Evolutionary conservation across 2,113 vertebrate species (phyloP).

Genomic region (Callocephalon fimbriatum): DNA sequence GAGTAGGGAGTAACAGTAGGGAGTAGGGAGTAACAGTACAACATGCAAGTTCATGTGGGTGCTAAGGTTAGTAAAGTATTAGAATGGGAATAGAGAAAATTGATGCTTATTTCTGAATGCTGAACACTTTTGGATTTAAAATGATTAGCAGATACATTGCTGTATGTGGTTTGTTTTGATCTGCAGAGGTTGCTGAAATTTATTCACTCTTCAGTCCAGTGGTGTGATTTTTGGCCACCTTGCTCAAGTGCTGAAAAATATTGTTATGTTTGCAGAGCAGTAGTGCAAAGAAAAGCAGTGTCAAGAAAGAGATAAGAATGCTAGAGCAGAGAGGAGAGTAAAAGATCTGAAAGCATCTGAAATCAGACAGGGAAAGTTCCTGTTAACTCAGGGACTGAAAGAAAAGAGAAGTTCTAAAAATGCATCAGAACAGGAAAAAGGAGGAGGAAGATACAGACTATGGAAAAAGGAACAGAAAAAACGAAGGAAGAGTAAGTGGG

Average conservation of each 20-base stretch:
- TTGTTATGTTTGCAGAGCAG: not conserved
- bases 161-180: not conserved
- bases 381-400: not conserved
- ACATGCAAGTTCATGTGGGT: not conserved
- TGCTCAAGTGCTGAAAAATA: not conserved
- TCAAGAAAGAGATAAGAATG: not conserved
- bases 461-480: not conserved
- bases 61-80: not conserved
- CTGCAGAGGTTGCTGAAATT: not conserved
- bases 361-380: not conserved
- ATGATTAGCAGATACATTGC: not conserved
- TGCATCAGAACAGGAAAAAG: not conserved
- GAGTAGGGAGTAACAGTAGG: not conserved
- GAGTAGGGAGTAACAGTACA: not conserved
- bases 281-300: not conserved
- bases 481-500: not conserved
- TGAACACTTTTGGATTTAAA: not conserved
- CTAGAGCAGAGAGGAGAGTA: not conserved
- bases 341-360: not conserved
- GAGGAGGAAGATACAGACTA: not conserved
- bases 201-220: not conserved
- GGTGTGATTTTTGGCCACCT: not conserved
- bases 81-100: not conserved
- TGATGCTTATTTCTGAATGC: not conserved
- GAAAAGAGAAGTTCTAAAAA: not conserved